These are phyloP conservation scores for Tipula vernalis DNA, from an alignment of 2,888 invertebrate genomes.

Conservation along the genomic window DNA sequence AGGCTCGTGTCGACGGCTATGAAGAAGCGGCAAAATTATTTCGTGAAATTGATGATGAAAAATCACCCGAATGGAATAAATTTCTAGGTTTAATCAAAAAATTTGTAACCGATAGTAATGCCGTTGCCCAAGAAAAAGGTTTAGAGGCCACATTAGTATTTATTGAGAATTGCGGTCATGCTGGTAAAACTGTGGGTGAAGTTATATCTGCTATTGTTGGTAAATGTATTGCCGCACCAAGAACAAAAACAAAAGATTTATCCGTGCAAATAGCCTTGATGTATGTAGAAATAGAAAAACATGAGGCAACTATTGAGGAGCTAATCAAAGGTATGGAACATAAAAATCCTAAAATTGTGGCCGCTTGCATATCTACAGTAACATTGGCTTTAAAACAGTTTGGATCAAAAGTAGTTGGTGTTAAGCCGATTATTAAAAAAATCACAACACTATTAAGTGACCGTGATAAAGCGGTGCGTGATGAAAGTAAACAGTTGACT, in stretches of 20 bases:
- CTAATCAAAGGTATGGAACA: slow-evolving; percentile 86
- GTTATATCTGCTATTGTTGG: slow-evolving; percentile 77
- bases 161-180: slow-evolving; percentile 79
- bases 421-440: slow-evolving; percentile 83
- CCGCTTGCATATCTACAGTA: slow-evolving; percentile 65
- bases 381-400: slow-evolving; percentile 75
- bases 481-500: slow-evolving; percentile 83
- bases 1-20: slow-evolving; percentile 86
- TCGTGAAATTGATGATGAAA: slow-evolving; percentile 78
- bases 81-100: slow-evolving; percentile 85
- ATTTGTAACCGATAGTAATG: slow-evolving; percentile 90
- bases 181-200: slow-evolving; percentile 80
- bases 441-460: slow-evolving; percentile 75
- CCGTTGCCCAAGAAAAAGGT: slow-evolving; percentile 89
- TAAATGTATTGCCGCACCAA: slow-evolving; percentile 88
- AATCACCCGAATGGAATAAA: slow-evolving; percentile 87
- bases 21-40: slow-evolving; percentile 87
- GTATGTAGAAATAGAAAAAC: slow-evolving; percentile 94
- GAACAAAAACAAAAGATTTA: slow-evolving; percentile 81
- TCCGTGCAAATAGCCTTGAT: slow-evolving; percentile 80
- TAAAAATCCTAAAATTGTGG: slow-evolving; percentile 91
- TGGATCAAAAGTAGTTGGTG: slow-evolving; percentile 78
- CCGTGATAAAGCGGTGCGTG: slow-evolving; percentile 81
- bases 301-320: slow-evolving; percentile 80
- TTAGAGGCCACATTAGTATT: slow-evolving; percentile 83